phyloP scores from a whole-genome alignment of 2,797 vertebrate genomes.

The Crax fasciolata region DNA sequence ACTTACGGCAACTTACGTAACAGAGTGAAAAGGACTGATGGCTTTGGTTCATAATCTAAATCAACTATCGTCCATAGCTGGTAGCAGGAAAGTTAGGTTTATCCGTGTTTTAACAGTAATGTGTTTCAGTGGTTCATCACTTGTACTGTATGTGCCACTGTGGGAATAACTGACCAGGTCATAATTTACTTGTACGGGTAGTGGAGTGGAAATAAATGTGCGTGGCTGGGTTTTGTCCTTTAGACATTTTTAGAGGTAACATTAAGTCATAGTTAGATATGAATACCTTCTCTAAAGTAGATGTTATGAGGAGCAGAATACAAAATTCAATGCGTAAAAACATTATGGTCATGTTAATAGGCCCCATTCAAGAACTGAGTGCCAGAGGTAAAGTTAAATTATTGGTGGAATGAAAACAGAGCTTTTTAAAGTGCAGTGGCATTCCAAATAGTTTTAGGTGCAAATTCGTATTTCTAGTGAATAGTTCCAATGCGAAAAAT shows the following conservation, averaged over 20 bases:
- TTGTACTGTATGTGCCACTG: not conserved
- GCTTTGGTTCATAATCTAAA: not conserved
- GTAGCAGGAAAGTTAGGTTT: not conserved
- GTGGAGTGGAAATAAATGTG: not conserved
- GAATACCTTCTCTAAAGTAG: not conserved
- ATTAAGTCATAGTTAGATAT: not conserved
- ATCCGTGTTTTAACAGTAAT: accelerated
- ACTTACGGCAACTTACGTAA: not conserved
- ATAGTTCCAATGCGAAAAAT: not conserved
- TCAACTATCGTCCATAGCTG: not conserved
- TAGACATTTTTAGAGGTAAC: not conserved
- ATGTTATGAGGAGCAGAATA: not conserved
- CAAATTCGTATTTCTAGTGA: not conserved
- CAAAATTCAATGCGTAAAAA: not conserved
- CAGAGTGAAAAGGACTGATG: not conserved
- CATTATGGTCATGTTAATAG: not conserved
- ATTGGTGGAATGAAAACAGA: not conserved
- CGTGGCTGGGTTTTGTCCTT: not conserved
- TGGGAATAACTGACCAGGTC: not conserved
- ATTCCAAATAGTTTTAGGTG: not conserved
- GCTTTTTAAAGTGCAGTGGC: not conserved
- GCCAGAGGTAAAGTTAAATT: not conserved
- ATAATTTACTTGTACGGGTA: not conserved
- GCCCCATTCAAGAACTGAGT: not conserved
- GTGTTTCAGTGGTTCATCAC: not conserved